These are phyloP conservation scores for Trissolcus japonicus DNA, from an alignment of 2,888 invertebrate genomes.

Conservation along the genomic window DNA sequence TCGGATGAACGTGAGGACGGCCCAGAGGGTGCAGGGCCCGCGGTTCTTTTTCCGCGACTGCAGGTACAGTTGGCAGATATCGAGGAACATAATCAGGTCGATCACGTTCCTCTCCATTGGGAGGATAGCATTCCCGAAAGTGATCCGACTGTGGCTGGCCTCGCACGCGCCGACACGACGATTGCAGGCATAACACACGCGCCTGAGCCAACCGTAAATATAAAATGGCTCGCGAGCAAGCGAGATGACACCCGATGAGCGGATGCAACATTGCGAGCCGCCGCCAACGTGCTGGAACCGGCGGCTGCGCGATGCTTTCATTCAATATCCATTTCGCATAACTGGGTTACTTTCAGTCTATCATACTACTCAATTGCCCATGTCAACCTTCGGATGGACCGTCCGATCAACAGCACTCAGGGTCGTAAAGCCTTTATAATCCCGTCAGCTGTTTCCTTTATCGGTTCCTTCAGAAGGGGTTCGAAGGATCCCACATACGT, in stretches of 20 bases:
- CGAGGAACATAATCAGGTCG: conserved; percentile 70
- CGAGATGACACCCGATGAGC: conserved; percentile 14
- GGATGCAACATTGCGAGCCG: conserved; percentile 36
- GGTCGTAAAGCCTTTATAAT: conserved; percentile 17
- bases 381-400: conserved; percentile 50
- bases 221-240: conserved; percentile 34
- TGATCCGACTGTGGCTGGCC: conserved; percentile 20
- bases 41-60: conserved; percentile 60
- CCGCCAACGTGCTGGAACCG: conserved; percentile 39
- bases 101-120: conserved; percentile 62
- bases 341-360: conserved; percentile 68
- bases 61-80: conserved; percentile 70
- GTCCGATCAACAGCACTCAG: conserved; percentile 16
- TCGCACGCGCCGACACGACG: conserved; percentile 50
- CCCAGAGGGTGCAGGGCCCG: conserved; percentile 69
- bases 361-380: conserved; percentile 62
- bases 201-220: conserved; percentile 15
- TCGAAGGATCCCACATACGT: not conserved
- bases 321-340: conserved; percentile 69
- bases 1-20: conserved; percentile 68
- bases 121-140: conserved; percentile 15
- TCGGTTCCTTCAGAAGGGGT: not conserved
- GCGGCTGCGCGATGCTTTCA: conserved; percentile 71
- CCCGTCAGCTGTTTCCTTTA: conserved; percentile 29
- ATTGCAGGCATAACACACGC: conserved; percentile 3